Evolutionary conservation across 2,888 invertebrate species (phyloP).

Genomic region (Melanchra persicariae): DNA sequence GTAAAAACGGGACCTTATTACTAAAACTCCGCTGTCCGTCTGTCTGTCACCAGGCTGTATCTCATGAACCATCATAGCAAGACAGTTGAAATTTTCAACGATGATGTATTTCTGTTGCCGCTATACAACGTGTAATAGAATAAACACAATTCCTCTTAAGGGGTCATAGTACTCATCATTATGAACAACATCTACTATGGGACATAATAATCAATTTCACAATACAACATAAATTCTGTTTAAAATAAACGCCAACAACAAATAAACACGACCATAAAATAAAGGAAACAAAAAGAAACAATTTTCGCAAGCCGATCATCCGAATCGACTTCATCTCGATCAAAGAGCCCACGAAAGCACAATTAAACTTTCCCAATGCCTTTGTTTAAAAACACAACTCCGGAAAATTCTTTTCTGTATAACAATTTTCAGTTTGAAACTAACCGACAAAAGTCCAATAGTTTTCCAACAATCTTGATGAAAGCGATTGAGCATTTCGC

Average conservation of each 20-base stretch:
- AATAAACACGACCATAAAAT: conserved; percentile 21
- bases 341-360: conserved; percentile 60
- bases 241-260: conserved; percentile 21
- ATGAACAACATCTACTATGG: no score
- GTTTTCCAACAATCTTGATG: conserved; percentile 71
- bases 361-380: conserved; percentile 60
- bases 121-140: no score
- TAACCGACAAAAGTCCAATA: conserved; percentile 63
- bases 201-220: no score
- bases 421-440: conserved; percentile 61
- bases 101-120: no score
- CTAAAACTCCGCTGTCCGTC: no score
- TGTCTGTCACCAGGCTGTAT: no score
- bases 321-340: conserved; percentile 51
- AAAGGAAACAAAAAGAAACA: conserved; percentile 37
- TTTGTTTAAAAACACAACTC: conserved; percentile 63
- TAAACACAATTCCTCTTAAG: no score
- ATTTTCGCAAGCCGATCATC: conserved; percentile 39
- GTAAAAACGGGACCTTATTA: no score
- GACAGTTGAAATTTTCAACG: no score
- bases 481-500: conserved; percentile 62
- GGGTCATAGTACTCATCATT: no score
- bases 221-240: not conserved
- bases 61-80: no score
- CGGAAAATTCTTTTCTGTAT: conserved; percentile 56